Evolutionary conservation across 2,888 invertebrate species (phyloP), one percentile per base, ranked within the genome.

Genomic region (Sarcophaga rosellei): DNA sequence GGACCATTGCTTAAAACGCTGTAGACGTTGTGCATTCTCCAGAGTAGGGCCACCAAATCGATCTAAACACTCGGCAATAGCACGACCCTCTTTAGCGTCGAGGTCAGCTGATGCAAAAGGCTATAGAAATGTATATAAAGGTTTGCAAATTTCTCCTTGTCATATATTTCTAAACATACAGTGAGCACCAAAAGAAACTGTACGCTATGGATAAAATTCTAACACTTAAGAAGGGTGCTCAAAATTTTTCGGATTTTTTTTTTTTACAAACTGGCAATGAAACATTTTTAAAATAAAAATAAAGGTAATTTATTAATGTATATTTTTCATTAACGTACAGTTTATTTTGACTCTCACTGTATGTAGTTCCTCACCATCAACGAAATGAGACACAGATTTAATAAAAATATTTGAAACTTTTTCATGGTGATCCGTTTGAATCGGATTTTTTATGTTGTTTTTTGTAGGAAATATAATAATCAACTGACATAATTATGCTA

Each of bases 1-100:
- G 8, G 92, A 90, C 92, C 92, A 92, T 11, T 91, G 86, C 5
- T 89, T 90, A 21, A 89, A 92, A 0, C 92, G 89, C 10, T 88
- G 88, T 68, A 92, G 84, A 4, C 92, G 92, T 21, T 89, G 84
- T 0, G 81, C 81, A 63, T 89, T 90, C 4, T 87, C 89, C 1
- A 70, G 10, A 15, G 83, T 90, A 0, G 90, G 62, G 1, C 92
- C 92, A 6, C 92, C 92, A 81, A 84, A 91, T 69, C 85, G 88
- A 15, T 87, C 57, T 25, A 92, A 81, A 59, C 91, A 92, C 12
- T 89, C 88, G 2, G 88, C 81, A 72, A 92, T 89, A 59, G 68
- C 79, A 8, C 82, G 88, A 23, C 79, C 44, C 57, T 92, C 91
- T 8, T 78, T 77, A 10, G 79, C 59, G 59, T 74, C 72, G 1